These are phyloP conservation scores for Microctonus aethiopoides DNA, from an alignment of 2,888 invertebrate genomes.

Conservation along the genomic window DNA sequence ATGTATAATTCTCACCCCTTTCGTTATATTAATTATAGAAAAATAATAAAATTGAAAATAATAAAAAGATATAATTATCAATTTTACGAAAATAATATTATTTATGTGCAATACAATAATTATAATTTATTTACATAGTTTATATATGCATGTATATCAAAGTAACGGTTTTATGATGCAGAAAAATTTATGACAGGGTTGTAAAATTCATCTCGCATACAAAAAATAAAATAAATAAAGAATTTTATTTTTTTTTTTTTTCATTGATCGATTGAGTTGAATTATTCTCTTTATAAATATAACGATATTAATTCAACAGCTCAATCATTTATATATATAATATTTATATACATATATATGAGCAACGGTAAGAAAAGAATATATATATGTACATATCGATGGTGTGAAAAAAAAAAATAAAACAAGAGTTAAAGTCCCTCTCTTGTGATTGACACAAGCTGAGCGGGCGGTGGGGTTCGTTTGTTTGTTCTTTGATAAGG, in stretches of 20 bases:
- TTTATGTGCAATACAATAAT: not conserved
- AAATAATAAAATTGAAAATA: not conserved
- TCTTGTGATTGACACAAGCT: constrained; percentile 42
- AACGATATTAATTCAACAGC: too few species aligned
- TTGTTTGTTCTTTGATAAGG: constrained; percentile 61
- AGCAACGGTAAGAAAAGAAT: too few species aligned
- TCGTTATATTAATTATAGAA: not conserved
- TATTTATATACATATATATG: too few species aligned
- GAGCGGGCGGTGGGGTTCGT: constrained; percentile 45
- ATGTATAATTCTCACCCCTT: too few species aligned
- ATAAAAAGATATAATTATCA: not conserved
- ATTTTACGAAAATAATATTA: too few species aligned
- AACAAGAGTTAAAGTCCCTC: too few species aligned
- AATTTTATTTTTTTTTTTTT: too few species aligned
- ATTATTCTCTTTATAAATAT: too few species aligned
- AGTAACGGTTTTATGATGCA: not conserved
- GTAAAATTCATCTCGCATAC: not conserved
- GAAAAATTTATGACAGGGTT: constrained; percentile 3
- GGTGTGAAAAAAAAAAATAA: constrained; percentile 1
- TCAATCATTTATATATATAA: too few species aligned
- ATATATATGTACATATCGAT: not conserved
- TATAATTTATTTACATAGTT: not conserved
- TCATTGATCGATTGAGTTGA: too few species aligned
- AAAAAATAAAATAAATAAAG: too few species aligned
- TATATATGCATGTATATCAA: not conserved